Percentiles rank a stretch among this genome's conserved stretches.
These are phyloP conservation scores for Hemiprocne comata DNA, from an alignment of 2,113 vertebrate genomes.

Conservation along the genomic window DNA sequence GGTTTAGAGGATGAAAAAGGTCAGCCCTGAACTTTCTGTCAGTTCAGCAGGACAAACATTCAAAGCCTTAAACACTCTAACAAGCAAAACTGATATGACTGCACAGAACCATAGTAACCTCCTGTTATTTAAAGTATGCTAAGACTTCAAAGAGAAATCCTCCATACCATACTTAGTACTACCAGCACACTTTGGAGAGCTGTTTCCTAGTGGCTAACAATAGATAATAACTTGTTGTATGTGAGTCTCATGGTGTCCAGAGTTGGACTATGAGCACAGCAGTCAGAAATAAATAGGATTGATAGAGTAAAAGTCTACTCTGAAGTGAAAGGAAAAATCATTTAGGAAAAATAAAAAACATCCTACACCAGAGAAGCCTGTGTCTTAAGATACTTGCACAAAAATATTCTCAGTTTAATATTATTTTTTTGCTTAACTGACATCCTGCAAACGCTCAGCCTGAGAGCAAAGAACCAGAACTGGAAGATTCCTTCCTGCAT, in stretches of 20 bases:
- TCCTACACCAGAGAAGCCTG: neutral
- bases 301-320: neutral
- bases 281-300: neutral
- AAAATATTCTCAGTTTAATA: neutral
- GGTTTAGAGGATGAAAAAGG: neutral
- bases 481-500: neutral
- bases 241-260: neutral
- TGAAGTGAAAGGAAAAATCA: neutral
- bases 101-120: neutral
- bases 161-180: neutral
- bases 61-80: neutral
- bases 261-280: neutral
- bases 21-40: neutral
- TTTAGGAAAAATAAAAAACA: neutral
- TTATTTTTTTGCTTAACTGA: neutral
- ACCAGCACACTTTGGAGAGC: neutral
- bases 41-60: neutral
- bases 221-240: neutral
- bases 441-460: neutral
- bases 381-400: neutral
- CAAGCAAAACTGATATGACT: rapidly evolving
- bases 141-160: slow-evolving; percentile 23
- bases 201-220: neutral
- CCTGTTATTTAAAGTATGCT: neutral
- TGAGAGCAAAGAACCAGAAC: neutral